Percentiles rank a stretch among this genome's conserved stretches.
phyloP scores from a whole-genome alignment of 2,113 vertebrate genomes.

The Rhagologus leucostigma region DNA sequence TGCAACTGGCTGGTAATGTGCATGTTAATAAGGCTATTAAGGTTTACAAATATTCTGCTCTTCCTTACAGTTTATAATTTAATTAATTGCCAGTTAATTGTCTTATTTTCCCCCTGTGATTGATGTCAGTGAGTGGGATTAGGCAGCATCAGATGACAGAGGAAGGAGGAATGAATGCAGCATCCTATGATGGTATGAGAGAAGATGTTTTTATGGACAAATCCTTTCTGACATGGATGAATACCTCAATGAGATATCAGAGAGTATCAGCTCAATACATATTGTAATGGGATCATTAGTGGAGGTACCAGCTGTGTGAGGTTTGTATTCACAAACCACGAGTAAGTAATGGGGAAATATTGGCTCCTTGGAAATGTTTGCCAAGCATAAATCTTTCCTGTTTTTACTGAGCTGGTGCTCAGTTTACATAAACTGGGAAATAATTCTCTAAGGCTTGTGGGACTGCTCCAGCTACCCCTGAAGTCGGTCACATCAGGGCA shows the following conservation, averaged over 20 bases:
- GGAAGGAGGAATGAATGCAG: constrained; percentile 19
- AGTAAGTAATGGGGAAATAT: constrained; percentile 28
- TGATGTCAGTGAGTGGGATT: constrained; percentile 63
- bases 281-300: constrained; percentile 63
- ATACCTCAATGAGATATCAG: constrained; percentile 54
- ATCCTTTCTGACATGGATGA: constrained; percentile 69
- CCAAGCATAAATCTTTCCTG: constrained; percentile 26
- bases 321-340: constrained; percentile 55
- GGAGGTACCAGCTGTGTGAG: constrained; percentile 50
- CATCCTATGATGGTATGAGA: constrained; percentile 5
- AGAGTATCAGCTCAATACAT: constrained; percentile 50
- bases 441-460: neutral
- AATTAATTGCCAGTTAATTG: constrained; percentile 67
- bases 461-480: neutral
- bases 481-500: neutral
- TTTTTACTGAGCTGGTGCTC: constrained; percentile 9
- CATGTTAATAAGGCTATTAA: constrained; percentile 37
- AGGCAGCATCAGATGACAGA: constrained; percentile 53
- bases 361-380: constrained; percentile 59
- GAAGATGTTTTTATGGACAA: constrained; percentile 61
- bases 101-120: constrained; percentile 62
- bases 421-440: constrained; percentile 16
- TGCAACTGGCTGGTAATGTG: constrained; percentile 15
- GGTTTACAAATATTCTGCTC: constrained; percentile 40
- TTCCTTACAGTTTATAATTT: constrained; percentile 57